These are phyloP conservation scores for Eupithecia inturbata DNA, from an alignment of 2,888 invertebrate genomes.

Conservation along the genomic window DNA sequence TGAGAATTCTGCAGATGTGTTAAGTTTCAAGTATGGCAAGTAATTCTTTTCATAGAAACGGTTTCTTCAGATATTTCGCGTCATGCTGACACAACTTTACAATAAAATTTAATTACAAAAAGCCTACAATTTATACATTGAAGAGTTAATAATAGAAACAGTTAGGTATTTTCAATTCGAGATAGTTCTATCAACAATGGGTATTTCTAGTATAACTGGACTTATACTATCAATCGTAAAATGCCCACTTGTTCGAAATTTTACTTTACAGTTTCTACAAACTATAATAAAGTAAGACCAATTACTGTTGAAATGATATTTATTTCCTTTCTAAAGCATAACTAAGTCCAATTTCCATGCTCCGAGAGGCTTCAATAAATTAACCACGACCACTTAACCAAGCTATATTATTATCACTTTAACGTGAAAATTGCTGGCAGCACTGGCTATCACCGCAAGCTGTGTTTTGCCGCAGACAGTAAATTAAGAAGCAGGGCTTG, in stretches of 20 bases:
- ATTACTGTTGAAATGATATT: constrained; percentile 33
- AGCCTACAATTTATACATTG: background rate
- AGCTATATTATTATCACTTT: constrained; percentile 42
- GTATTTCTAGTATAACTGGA: constrained; percentile 5
- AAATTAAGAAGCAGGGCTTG: constrained; percentile 8
- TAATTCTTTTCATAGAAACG: constrained; percentile 2
- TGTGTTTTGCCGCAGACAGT: constrained; percentile 22
- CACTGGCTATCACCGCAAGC: constrained; percentile 37
- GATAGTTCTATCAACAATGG: background rate
- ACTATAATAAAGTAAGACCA: constrained; percentile 28
- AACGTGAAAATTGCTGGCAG: constrained; percentile 44
- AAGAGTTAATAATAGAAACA: background rate
- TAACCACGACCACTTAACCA: constrained; percentile 41
- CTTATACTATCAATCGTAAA: constrained; percentile 1
- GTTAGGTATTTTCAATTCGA: background rate
- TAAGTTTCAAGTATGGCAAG: constrained; percentile 10
- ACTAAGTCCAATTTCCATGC: constrained; percentile 38
- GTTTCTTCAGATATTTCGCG: background rate
- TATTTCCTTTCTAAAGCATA: constrained; percentile 32
- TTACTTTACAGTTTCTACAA: constrained; percentile 13
- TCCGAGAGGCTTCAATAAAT: constrained; percentile 37
- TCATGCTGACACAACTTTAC: constrained; percentile 2
- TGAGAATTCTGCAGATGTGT: constrained; percentile 22
- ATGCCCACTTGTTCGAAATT: background rate
- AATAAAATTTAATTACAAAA: background rate